These are phyloP conservation scores for Taenaris catops DNA, from an alignment of 2,888 invertebrate genomes.

Conservation along the genomic window DNA sequence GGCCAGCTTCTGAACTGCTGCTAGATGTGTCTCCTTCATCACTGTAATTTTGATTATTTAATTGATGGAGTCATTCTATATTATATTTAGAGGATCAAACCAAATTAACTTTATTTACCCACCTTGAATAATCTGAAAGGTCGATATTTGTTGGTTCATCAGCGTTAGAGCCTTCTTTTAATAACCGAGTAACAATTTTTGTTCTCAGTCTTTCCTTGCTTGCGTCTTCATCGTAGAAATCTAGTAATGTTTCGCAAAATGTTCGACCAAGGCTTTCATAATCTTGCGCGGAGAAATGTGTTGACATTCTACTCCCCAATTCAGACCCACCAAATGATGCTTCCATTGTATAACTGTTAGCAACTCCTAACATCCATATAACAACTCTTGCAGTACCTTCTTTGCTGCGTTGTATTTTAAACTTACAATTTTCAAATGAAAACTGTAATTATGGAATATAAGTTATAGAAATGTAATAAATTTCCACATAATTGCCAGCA, in stretches of 20 bases:
- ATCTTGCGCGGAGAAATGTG: conserved; percentile 89
- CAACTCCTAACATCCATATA: conserved; percentile 96
- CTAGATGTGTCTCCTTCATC: conserved; percentile 90
- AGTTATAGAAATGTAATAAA: neutral
- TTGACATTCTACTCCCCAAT: conserved; percentile 88
- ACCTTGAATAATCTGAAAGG: conserved; percentile 94
- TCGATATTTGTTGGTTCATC: conserved; percentile 93
- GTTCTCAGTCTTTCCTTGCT: conserved; percentile 88
- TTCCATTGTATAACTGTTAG: conserved; percentile 97
- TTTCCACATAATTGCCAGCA: too few relatives aligned
- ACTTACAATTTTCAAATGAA: conserved; percentile 96
- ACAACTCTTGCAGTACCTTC: conserved; percentile 97
- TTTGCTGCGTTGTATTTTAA: conserved; percentile 94
- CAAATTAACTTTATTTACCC: too few relatives aligned
- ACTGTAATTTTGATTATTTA: conserved; percentile 52
- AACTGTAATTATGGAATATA: conserved; percentile 81
- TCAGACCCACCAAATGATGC: conserved; percentile 96
- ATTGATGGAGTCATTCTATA: too few relatives aligned
- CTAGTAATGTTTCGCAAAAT: conserved; percentile 95
- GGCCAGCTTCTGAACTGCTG: conserved; percentile 83
- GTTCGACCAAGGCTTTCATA: conserved; percentile 88
- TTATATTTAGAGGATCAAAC: too few relatives aligned
- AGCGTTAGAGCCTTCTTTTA: conserved; percentile 92
- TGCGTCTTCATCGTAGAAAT: conserved; percentile 93
- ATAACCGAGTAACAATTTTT: conserved; percentile 89